These are phyloP conservation scores for Patiria pectinifera DNA, from an alignment of 53 echinoderm and acorn worm species.

Conservation along the genomic window DNA sequence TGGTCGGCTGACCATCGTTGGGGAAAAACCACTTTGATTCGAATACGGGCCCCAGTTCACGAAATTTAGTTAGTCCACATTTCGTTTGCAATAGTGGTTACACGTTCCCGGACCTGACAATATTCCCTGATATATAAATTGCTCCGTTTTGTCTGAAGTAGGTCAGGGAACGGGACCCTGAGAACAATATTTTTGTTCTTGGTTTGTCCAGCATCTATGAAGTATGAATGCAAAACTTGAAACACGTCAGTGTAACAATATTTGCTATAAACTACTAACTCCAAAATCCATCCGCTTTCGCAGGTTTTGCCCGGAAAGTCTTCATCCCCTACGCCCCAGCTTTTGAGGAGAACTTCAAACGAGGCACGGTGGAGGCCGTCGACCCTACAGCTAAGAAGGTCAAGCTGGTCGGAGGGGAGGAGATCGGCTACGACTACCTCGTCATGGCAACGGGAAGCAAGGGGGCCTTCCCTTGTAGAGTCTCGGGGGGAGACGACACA, in stretches of 20 bases:
- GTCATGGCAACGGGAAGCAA: constrained; percentile 85
- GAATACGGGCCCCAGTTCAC: too few species aligned
- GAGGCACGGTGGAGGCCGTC: constrained; percentile 67
- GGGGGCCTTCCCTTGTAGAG: constrained; percentile 75
- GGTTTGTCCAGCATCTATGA: too few species aligned
- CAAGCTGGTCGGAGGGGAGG: constrained; percentile 58
- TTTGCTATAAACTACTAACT: neutral
- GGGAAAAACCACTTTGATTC: too few species aligned
- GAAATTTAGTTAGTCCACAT: too few species aligned
- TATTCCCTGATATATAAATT: too few species aligned
- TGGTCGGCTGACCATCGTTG: too few species aligned
- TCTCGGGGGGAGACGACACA: constrained; percentile 16
- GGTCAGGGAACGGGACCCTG: neutral
- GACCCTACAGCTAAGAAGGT: constrained; percentile 68
- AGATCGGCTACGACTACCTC: constrained; percentile 75
- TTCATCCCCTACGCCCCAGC: constrained; percentile 72
- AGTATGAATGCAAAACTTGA: too few species aligned
- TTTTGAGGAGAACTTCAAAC: constrained; percentile 71
- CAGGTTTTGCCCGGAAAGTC: constrained; percentile 79
- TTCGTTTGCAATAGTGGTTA: too few species aligned
- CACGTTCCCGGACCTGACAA: too few species aligned
- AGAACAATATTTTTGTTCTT: neutral
- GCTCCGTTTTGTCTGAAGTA: too few species aligned
- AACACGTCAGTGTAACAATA: too few species aligned
- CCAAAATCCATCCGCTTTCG: neutral